Conservation (phyloP, 2,888 invertebrate species). For the Morinoia aosen region DNA sequence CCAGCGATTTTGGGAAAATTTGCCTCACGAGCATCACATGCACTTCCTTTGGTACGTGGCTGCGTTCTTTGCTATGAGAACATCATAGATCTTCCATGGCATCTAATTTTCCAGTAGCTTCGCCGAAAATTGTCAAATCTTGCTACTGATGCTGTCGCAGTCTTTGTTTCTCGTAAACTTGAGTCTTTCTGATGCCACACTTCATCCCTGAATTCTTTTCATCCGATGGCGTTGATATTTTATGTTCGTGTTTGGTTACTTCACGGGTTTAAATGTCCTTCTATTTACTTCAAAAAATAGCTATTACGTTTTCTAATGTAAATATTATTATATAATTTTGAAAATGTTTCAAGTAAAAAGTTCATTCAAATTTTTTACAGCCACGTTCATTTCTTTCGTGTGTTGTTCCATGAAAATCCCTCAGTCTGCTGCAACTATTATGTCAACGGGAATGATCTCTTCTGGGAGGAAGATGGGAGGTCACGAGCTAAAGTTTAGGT, state of each 20-base stretch:
- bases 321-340: too few relatives aligned
- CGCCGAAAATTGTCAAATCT: background rate
- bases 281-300: background rate
- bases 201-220: background rate
- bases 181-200: background rate
- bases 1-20: background rate
- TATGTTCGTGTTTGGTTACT: background rate
- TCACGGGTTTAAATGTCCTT: background rate
- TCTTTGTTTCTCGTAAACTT: background rate
- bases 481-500: too few relatives aligned
- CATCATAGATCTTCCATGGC: background rate
- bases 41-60: background rate
- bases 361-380: too few relatives aligned
- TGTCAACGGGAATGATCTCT: too few relatives aligned
- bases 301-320: too few relatives aligned
- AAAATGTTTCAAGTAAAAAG: too few relatives aligned
- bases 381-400: background rate
- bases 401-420: background rate
- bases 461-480: too few relatives aligned
- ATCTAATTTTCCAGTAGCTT: background rate
- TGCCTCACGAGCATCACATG: constrained; percentile 28
- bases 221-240: background rate
- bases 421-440: too few relatives aligned
- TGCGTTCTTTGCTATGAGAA: background rate
- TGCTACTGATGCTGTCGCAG: background rate